phyloP scores from a whole-genome alignment of 2,113 vertebrate genomes.

The Petromus typicus region DNA sequence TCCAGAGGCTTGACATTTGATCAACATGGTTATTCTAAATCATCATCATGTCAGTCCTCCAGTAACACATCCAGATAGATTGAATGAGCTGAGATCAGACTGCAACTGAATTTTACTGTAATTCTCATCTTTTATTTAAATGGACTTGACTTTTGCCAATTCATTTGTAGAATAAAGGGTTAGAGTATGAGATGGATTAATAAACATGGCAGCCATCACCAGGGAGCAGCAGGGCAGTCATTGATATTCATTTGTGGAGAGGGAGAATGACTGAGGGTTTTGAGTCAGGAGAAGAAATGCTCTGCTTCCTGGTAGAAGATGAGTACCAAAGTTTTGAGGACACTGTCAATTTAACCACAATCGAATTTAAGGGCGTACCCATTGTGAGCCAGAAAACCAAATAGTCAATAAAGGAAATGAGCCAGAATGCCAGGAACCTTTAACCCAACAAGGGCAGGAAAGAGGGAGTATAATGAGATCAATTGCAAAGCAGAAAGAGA shows the following conservation, averaged over 20 bases:
- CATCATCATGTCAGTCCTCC: not conserved
- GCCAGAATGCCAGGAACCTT: conserved; percentile 17
- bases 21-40: conserved; percentile 55
- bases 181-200: not conserved
- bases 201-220: not conserved
- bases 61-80: not conserved
- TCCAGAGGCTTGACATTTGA: conserved; percentile 62
- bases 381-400: conserved; percentile 23
- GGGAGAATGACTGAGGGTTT: not conserved
- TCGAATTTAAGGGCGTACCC: conserved; percentile 10
- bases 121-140: conserved; percentile 63
- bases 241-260: not conserved
- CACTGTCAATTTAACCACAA: conserved; percentile 18
- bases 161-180: conserved; percentile 46
- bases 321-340: conserved; percentile 9
- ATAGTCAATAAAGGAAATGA: conserved; percentile 17
- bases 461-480: not conserved
- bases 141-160: conserved; percentile 13
- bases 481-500: conserved; percentile 19
- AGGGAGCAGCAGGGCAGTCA: not conserved
- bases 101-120: conserved; percentile 22
- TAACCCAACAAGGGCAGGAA: conserved; percentile 32
- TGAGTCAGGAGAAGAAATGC: conserved; percentile 29
- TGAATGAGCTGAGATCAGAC: conserved; percentile 32
- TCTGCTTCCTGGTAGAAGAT: conserved; percentile 41